Conservation (phyloP, 2,888 invertebrate genomes). For the Subacronicta megacephala region DNA sequence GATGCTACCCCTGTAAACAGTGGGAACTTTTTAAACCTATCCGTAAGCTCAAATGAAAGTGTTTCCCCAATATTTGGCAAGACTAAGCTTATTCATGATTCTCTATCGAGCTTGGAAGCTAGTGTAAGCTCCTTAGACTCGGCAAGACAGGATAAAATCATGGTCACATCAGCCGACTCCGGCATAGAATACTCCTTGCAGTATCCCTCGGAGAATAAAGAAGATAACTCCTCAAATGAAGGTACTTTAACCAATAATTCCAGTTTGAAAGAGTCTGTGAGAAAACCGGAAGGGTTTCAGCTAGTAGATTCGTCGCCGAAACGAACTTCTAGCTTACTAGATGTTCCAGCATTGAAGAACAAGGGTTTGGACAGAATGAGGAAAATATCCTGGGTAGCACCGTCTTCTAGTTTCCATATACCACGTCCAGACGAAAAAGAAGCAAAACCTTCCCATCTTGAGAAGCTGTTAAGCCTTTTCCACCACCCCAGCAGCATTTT, state of each 20-base stretch:
- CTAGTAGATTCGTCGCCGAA: constrained; percentile 78
- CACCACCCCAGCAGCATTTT: constrained; percentile 91
- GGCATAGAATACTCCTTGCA: constrained; percentile 86
- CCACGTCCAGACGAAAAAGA: constrained; percentile 81
- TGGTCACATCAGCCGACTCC: constrained; percentile 86
- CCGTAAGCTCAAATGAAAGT: constrained; percentile 85
- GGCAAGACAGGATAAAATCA: constrained; percentile 76
- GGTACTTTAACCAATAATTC: constrained; percentile 86
- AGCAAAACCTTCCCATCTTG: constrained; percentile 89
- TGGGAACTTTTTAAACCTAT: constrained; percentile 76
- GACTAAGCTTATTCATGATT: constrained; percentile 82
- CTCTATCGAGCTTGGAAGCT: constrained; percentile 84
- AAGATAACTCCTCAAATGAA: constrained; percentile 85
- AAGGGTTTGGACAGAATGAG: constrained; percentile 84
- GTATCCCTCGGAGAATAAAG: constrained; percentile 77
- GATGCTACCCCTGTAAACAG: constrained; percentile 80
- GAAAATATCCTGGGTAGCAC: constrained; percentile 91
- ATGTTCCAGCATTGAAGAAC: constrained; percentile 82
- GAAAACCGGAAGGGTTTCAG: constrained; percentile 62
- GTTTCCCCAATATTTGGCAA: constrained; percentile 85
- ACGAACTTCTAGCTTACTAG: constrained; percentile 79
- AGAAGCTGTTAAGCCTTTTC: constrained; percentile 91
- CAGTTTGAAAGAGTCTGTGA: constrained; percentile 77
- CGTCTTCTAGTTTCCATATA: constrained; percentile 81
- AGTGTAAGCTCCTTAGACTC: constrained; percentile 87